Conservation (phyloP, 2,888 invertebrate genomes). For the Sarcophaga subvicina region DNA sequence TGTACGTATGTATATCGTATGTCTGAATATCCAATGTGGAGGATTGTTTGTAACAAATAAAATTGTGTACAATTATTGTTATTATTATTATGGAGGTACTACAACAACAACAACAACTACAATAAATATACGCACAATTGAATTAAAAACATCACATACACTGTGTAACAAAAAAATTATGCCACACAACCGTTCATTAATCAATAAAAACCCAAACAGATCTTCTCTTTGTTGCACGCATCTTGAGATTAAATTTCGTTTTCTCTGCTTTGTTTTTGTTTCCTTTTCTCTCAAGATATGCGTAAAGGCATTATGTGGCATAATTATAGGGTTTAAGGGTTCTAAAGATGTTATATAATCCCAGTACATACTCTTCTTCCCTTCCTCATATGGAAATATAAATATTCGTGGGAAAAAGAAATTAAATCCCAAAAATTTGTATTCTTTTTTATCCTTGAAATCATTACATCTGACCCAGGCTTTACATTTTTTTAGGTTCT, state of each 20-base stretch:
- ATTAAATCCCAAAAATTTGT: not conserved
- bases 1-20: not conserved
- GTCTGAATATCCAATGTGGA: conserved; percentile 14
- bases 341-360: conserved; percentile 4
- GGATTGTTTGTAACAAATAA: conserved; percentile 60
- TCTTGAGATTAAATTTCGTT: not conserved
- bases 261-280: too few species aligned
- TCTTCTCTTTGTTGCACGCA: not conserved
- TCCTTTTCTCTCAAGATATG: not conserved
- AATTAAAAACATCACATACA: conserved; percentile 54
- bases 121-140: conserved; percentile 60
- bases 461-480: not conserved
- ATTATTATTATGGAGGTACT: conserved; percentile 62
- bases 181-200: conserved; percentile 61
- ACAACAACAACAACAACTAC: conserved; percentile 41
- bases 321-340: conserved; percentile 47
- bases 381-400: not conserved
- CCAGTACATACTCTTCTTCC: not conserved
- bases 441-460: not conserved
- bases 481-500: too few species aligned
- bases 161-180: conserved; percentile 54
- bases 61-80: conserved; percentile 62
- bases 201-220: conserved; percentile 39
- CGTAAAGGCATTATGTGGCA: conserved; percentile 35
- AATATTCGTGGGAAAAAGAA: conserved; percentile 34